These are phyloP conservation scores for Yponomeuta plumbellus DNA, from an alignment of 2,888 invertebrate genomes.

Conservation along the genomic window DNA sequence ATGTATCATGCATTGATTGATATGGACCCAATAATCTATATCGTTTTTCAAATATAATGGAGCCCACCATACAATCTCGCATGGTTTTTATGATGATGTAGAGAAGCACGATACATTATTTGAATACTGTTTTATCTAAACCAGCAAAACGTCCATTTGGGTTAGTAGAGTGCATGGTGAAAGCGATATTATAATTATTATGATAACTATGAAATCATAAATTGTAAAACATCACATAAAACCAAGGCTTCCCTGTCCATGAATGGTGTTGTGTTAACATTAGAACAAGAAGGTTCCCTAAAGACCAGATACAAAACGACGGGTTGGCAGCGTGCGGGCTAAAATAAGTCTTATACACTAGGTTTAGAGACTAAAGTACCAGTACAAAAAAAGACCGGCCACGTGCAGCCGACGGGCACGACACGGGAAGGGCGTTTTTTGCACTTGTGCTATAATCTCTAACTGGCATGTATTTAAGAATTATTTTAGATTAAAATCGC, in stretches of 20 bases:
- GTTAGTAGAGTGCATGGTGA: constrained; percentile 58
- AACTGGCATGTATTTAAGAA: no score
- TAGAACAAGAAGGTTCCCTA: constrained; percentile 10
- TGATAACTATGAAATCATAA: constrained; percentile 29
- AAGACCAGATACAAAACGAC: no score
- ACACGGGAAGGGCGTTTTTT: no score
- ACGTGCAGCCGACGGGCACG: no score
- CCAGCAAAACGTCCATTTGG: constrained; percentile 27
- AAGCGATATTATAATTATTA: constrained; percentile 36
- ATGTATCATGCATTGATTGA: constrained; percentile 14
- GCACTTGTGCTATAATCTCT: no score
- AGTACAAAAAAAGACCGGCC: no score
- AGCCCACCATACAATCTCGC: neutral
- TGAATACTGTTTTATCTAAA: neutral
- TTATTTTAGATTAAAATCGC: no score
- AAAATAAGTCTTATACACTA: no score
- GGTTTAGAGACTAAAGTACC: no score
- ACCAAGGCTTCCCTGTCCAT: constrained; percentile 58
- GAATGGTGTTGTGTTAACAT: constrained; percentile 60
- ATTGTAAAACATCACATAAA: constrained; percentile 24
- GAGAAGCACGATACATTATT: neutral
- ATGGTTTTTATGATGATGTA: neutral
- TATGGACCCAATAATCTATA: neutral
- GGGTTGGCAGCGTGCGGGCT: no score
- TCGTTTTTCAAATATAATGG: neutral